phyloP scores from a whole-genome alignment of 2,797 vertebrate genomes.

The Dryobates pubescens region DNA sequence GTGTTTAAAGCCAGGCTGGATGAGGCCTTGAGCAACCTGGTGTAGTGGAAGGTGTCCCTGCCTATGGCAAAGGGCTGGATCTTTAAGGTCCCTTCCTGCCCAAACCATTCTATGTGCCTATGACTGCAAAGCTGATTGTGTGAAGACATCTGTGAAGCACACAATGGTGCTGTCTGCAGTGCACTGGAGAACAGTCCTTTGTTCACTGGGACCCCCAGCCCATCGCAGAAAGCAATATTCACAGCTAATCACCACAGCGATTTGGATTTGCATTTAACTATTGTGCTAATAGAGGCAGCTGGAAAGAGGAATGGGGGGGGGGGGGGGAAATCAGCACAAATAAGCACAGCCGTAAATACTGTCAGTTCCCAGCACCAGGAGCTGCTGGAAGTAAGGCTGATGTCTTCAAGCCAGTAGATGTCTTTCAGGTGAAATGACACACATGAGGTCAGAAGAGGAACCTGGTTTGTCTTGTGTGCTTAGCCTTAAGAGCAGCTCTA shows the following conservation, averaged over 20 bases:
- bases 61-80: too few relatives aligned
- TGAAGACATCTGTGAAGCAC: neutral
- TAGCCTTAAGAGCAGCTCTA: slow-evolving; percentile 12
- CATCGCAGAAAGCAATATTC: slow-evolving; percentile 60
- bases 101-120: neutral
- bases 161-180: neutral
- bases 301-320: slow-evolving; percentile 44
- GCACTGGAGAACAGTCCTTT: neutral
- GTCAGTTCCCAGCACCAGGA: slow-evolving; percentile 27
- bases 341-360: slow-evolving; percentile 48
- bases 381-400: slow-evolving; percentile 21
- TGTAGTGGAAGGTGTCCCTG: too few relatives aligned
- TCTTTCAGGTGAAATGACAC: slow-evolving; percentile 21
- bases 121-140: slow-evolving; percentile 14
- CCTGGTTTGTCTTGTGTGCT: slow-evolving; percentile 48
- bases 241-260: slow-evolving; percentile 56
- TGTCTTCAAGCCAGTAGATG: neutral
- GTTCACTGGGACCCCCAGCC: slow-evolving; percentile 31
- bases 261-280: slow-evolving; percentile 69
- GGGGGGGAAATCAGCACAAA: slow-evolving; percentile 35
- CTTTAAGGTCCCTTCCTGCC: too few relatives aligned
- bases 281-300: slow-evolving; percentile 67
- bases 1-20: too few relatives aligned
- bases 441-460: slow-evolving; percentile 1
- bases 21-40: too few relatives aligned